phyloP scores from a whole-genome alignment of 2,888 invertebrate genomes.

The Dendrolimus pini region DNA sequence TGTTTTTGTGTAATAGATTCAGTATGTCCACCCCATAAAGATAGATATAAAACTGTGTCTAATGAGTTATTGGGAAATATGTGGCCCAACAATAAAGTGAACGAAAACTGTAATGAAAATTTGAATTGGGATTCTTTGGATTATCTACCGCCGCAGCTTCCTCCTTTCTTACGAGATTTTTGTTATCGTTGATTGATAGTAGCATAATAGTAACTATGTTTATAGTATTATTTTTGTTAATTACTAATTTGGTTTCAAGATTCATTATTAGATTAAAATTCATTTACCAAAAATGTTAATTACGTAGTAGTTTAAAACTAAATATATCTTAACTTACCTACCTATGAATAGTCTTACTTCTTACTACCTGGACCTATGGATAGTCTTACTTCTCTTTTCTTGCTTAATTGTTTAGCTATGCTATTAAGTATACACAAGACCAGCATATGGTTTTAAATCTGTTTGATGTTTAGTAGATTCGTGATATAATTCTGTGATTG shows the following conservation, averaged over 20 bases:
- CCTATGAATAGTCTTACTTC: too few relatives aligned
- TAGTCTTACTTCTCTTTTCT: too few relatives aligned
- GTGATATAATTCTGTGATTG: too few relatives aligned
- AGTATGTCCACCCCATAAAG: slow-evolving; percentile 22
- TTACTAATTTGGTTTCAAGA: background rate
- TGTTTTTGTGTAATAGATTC: slow-evolving; percentile 23
- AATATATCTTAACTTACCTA: too few relatives aligned
- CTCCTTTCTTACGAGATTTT: slow-evolving; percentile 35
- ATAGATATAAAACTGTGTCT: slow-evolving; percentile 21
- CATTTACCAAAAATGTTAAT: too few relatives aligned
- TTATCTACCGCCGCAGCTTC: slow-evolving; percentile 47
- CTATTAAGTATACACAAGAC: too few relatives aligned
- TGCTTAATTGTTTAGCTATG: too few relatives aligned
- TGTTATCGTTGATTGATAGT: slow-evolving; percentile 11
- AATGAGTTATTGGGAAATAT: slow-evolving; percentile 20
- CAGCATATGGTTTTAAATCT: too few relatives aligned
- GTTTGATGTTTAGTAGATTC: too few relatives aligned
- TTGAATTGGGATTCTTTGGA: slow-evolving; percentile 34
- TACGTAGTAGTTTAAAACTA: too few relatives aligned
- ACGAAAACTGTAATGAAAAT: background rate
- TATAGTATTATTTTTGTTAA: background rate
- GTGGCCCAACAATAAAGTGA: background rate
- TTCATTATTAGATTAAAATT: too few relatives aligned
- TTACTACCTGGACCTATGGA: too few relatives aligned
- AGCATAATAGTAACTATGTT: background rate